Evolutionary conservation across 2,797 vertebrate species (phyloP).

Genomic region (Neosilurus hyrtlii): DNA sequence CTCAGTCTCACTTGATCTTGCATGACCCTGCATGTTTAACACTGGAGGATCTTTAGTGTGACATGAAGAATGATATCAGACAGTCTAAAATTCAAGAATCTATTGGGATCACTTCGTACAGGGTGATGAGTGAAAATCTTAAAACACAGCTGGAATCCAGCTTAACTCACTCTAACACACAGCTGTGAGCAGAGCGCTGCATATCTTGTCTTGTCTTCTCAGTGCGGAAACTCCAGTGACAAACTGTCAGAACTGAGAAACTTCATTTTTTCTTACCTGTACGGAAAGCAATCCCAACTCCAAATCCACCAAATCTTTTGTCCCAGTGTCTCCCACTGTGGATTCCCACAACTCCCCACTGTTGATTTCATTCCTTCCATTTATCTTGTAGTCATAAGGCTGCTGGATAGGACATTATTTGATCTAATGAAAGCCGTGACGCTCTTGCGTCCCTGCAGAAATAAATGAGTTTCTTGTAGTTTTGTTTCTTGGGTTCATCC

Average conservation of each 20-base stretch:
- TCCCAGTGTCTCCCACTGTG: neutral
- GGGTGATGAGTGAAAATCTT: neutral
- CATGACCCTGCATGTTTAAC: neutral
- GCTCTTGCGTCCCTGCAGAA: conserved; percentile 17
- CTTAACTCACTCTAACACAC: neutral
- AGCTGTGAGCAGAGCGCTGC: conserved; percentile 1
- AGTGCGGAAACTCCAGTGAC: conserved; percentile 13
- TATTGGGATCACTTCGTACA: neutral
- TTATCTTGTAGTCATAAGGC: conserved; percentile 13
- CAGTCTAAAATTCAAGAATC: neutral
- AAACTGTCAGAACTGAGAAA: conserved; percentile 8
- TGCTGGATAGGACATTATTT: conserved; percentile 18
- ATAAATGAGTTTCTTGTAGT: conserved; percentile 19
- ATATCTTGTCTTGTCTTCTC: neutral
- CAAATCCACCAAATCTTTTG: conserved; percentile 33
- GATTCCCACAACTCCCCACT: conserved; percentile 21
- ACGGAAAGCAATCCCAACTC: conserved; percentile 8
- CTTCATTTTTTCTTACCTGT: conserved; percentile 14
- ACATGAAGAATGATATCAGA: neutral
- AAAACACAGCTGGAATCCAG: neutral
- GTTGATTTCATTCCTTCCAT: conserved; percentile 35
- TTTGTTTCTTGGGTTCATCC: conserved; percentile 13
- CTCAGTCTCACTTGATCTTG: neutral
- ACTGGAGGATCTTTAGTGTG: neutral
- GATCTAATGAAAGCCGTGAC: conserved; percentile 25